A percentile compares a stretch with the other conserved stretches of the same genome.
phyloP scores from a whole-genome alignment of 2,797 vertebrate species.

The Australoheros facetus region DNA sequence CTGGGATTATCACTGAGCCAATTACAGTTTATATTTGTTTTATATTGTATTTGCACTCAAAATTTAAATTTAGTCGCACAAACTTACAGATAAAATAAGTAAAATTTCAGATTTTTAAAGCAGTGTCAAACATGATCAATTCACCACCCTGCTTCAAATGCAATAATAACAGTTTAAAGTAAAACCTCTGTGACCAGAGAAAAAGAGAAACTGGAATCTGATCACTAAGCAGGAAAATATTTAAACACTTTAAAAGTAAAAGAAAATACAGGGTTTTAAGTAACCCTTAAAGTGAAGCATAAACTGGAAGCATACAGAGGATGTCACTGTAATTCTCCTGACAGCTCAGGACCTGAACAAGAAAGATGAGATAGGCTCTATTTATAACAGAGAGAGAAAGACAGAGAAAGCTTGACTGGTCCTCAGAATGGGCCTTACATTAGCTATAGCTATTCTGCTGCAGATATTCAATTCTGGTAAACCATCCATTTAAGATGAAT shows the following conservation, averaged over 20 bases:
- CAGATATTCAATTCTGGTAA: background rate
- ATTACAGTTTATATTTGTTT: too few species aligned
- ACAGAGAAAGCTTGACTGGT: background rate
- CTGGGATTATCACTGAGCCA: too few species aligned
- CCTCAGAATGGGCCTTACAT: background rate
- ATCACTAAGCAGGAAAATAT: slow-evolving; percentile 5
- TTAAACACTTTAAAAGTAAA: background rate
- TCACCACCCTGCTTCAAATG: background rate
- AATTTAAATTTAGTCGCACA: too few species aligned
- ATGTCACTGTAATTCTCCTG: slow-evolving; percentile 8
- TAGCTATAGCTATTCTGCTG: background rate
- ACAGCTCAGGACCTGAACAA: slow-evolving; percentile 4
- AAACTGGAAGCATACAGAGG: background rate
- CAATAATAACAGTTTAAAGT: background rate
- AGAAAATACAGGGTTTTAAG: slow-evolving; percentile 21
- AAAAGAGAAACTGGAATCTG: slow-evolving; percentile 3
- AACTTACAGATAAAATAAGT: too few species aligned
- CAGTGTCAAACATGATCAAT: background rate
- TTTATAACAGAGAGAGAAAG: too few species aligned
- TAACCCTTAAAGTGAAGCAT: slow-evolving; percentile 8
- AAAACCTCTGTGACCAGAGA: background rate
- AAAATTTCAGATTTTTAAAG: too few species aligned
- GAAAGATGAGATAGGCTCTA: slow-evolving; percentile 20
- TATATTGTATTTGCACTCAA: too few species aligned
- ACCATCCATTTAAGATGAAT: too few species aligned